Base-by-base conservation (phyloP, 2,888 invertebrate species). In the Plagodis pulveraria region DNA sequence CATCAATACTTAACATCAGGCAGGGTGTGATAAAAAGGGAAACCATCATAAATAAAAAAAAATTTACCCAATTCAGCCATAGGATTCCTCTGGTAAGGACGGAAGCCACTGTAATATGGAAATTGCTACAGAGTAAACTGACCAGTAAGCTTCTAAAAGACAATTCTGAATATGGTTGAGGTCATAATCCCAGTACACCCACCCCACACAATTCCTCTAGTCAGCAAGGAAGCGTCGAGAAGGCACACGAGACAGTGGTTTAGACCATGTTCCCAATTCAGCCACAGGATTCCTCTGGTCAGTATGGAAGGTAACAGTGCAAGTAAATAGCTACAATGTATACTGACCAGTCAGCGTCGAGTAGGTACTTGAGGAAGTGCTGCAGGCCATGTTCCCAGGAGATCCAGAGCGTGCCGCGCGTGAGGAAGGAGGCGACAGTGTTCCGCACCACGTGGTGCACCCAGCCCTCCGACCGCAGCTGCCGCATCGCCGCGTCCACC, bases 401-500 rank as follows among this genome's bases (percentile, higher is more conserved):
- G 52, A 96, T 91, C 96, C 96, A 96, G 56, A 96, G 90, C 6
- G 95, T 95, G n/a, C 96, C 96, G 6, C 96, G 92, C 0, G 96
- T 96, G 11, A 96, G 89, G 87, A 96, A 96, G 38, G 92, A 94
- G 6, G 96, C 96, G n/a, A 95, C 95, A 0, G 95, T 94, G 87
- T 96, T 96, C 44, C 96, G 88, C 11, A 94, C 94, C 0, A 93
- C 94, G 79, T 96, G 96, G 81, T 96, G 96, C 22, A 96, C 89
- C 96, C 96, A 96, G 36, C 96, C 96, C 79, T 96, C 96, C 11
- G 93, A 76, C 44, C 89, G 85, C 22, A 96, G 87, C 75, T 96
- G 96, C 0, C 95, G 91, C 96, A 96, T 96, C 6, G 95, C 94
- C 6, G 96, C 96, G 86, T 96, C 96, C 62, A 96, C 94, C 77